Evolutionary conservation across 1,140 invertebrate genomes (phyloP).

Genomic region (Pinna nobilis): DNA sequence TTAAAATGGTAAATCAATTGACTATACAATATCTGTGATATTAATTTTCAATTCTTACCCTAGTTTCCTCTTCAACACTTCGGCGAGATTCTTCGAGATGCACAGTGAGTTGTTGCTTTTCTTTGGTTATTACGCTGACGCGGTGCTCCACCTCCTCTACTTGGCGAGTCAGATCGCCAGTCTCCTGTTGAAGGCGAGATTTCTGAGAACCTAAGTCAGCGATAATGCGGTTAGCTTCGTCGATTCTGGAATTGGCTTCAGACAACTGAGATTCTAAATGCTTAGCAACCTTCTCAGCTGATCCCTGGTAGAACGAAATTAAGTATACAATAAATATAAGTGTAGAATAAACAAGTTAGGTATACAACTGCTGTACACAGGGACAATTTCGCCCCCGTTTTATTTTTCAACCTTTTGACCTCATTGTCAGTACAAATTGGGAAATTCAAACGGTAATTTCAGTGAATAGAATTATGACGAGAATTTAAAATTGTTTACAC

Average conservation of each 20-base stretch:
- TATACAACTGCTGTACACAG: no score
- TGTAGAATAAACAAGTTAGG: no score
- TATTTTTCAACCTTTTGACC: no score
- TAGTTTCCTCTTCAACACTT: constrained; percentile 95
- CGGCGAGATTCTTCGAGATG: constrained; percentile 97
- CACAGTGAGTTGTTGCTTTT: constrained; percentile 95
- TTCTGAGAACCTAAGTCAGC: constrained; percentile 65
- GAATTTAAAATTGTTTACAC: no score
- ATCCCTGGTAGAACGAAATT: neutral
- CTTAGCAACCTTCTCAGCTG: constrained; percentile 95
- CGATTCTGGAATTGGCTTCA: constrained; percentile 95
- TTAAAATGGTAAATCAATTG: neutral
- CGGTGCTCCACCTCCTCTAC: constrained; percentile 98
- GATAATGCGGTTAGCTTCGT: constrained; percentile 75
- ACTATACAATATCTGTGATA: neutral
- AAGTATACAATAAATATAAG: neutral
- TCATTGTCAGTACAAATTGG: no score
- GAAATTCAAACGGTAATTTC: no score
- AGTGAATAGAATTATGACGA: no score
- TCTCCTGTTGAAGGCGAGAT: constrained; percentile 84
- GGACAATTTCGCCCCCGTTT: no score
- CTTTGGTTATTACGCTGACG: constrained; percentile 95
- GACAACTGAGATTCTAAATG: constrained; percentile 95
- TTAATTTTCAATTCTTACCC: constrained; percentile 73
- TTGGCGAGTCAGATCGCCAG: constrained; percentile 90